Evolutionary conservation across 2,888 invertebrate species (phyloP).

Genomic region (Oligia strigilis): DNA sequence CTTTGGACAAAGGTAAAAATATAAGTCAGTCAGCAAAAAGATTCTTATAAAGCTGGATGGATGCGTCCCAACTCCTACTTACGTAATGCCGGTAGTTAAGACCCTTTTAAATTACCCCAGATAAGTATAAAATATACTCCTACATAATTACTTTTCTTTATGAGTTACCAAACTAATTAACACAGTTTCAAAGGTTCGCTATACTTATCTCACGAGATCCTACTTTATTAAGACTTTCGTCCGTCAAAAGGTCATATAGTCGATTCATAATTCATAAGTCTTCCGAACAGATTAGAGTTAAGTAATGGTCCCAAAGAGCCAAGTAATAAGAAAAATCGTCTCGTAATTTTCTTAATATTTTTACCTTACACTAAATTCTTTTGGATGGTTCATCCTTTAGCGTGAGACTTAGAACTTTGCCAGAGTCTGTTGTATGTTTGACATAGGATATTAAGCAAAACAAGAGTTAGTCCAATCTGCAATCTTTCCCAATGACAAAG

Average conservation of each 20-base stretch:
- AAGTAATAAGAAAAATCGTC: constrained; percentile 33
- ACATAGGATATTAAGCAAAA: neutral
- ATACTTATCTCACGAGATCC: constrained; percentile 32
- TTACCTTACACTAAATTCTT: constrained; percentile 9
- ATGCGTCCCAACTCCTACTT: neutral
- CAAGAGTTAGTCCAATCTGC: too few species aligned
- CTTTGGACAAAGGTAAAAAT: too few species aligned
- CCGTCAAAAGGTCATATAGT: constrained; percentile 43
- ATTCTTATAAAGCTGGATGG: too few species aligned
- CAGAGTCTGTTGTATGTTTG: neutral
- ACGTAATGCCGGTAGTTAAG: neutral
- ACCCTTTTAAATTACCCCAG: neutral
- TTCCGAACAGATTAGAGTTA: constrained; percentile 51
- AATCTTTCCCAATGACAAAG: neutral
- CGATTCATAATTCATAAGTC: constrained; percentile 60
- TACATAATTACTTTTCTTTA: constrained; percentile 13
- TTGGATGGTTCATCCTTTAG: neutral
- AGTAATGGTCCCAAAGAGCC: constrained; percentile 46
- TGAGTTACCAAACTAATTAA: constrained; percentile 42
- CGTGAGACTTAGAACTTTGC: neutral
- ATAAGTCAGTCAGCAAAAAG: neutral
- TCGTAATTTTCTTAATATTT: constrained; percentile 32
- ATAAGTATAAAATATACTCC: neutral
- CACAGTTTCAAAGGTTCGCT: constrained; percentile 27
- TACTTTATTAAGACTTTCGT: constrained; percentile 42